Conservation (phyloP, 2,113 vertebrate genomes). For the Antechinus flavipes region DNA sequence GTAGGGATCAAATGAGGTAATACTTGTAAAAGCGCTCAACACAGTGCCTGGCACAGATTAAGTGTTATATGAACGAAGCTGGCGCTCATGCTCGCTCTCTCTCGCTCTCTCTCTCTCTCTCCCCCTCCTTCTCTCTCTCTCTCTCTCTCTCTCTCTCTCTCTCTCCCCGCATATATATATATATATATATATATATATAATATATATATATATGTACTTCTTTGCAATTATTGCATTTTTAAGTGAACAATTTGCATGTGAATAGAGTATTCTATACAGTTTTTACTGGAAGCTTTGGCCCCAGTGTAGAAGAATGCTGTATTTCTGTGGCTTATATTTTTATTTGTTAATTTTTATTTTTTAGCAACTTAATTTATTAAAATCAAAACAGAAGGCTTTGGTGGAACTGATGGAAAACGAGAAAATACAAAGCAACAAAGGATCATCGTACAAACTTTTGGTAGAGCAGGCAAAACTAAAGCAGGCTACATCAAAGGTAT, state of each 20-base stretch:
- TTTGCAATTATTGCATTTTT: background rate
- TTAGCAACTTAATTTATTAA: slow-evolving; percentile 99
- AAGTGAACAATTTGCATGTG: background rate
- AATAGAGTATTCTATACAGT: background rate
- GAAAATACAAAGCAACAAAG: slow-evolving; percentile 99
- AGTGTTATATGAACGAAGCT: background rate
- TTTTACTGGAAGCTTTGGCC: background rate
- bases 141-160: too few relatives aligned
- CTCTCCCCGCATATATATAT: too few relatives aligned
- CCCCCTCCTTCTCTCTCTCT: too few relatives aligned
- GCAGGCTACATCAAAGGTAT: slow-evolving; percentile 99
- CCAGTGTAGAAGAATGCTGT: background rate
- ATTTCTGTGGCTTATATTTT: background rate
- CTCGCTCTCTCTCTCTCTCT: too few relatives aligned
- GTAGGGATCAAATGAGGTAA: background rate
- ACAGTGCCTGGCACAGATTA: background rate
- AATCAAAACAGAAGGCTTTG: slow-evolving; percentile 99
- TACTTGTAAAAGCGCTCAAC: background rate
- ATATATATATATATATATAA: background rate
- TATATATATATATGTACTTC: background rate
- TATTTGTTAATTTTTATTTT: slow-evolving; percentile 83
- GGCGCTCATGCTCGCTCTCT: too few relatives aligned
- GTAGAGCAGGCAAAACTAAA: slow-evolving; percentile 99
- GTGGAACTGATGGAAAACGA: slow-evolving; percentile 99
- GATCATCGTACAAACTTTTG: slow-evolving; percentile 99